Evolutionary conservation across 2,113 vertebrate genomes (phyloP).

Genomic region (Myxocyprinus asiaticus): DNA sequence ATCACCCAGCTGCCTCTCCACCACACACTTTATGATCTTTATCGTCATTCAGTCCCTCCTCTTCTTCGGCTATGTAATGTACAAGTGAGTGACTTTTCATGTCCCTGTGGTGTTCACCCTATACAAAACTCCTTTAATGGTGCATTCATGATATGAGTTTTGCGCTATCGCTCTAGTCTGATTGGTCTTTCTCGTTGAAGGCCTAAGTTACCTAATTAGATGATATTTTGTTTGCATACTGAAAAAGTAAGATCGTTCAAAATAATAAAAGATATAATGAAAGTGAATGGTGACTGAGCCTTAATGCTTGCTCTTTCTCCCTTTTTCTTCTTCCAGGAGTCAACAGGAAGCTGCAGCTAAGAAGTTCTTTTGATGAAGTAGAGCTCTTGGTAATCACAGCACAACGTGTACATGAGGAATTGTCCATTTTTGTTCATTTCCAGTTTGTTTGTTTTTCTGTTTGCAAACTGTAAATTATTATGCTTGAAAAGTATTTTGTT

Average conservation of each 20-base stretch:
- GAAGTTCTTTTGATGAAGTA: conserved; percentile 95
- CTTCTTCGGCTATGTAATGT: conserved; percentile 92
- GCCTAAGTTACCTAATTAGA: too few relatives aligned
- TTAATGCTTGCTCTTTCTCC: not conserved
- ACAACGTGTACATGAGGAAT: conserved; percentile 73
- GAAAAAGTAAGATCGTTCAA: too few relatives aligned
- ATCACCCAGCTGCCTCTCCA: conserved; percentile 87
- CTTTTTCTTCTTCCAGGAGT: conserved; percentile 72
- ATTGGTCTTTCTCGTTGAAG: too few relatives aligned
- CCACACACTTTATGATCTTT: conserved; percentile 86
- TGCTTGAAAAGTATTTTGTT: conserved; percentile 64
- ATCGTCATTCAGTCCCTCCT: conserved; percentile 85
- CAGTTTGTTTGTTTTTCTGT: conserved; percentile 52
- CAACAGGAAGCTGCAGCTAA: conserved; percentile 98
- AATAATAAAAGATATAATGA: too few relatives aligned
- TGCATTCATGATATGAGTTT: not conserved
- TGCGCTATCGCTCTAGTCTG: too few relatives aligned
- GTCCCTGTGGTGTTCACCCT: not conserved
- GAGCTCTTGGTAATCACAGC: conserved; percentile 46
- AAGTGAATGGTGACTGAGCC: too few relatives aligned
- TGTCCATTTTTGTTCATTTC: conserved; percentile 66
- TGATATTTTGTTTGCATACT: too few relatives aligned
- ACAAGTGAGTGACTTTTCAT: conserved; percentile 80
- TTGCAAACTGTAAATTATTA: conserved; percentile 76
- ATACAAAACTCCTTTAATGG: not conserved